Evolutionary conservation across 1,140 invertebrate genomes (phyloP), one percentile per base, ranked within the genome.

Genomic region (Drosophila guanche): DNA sequence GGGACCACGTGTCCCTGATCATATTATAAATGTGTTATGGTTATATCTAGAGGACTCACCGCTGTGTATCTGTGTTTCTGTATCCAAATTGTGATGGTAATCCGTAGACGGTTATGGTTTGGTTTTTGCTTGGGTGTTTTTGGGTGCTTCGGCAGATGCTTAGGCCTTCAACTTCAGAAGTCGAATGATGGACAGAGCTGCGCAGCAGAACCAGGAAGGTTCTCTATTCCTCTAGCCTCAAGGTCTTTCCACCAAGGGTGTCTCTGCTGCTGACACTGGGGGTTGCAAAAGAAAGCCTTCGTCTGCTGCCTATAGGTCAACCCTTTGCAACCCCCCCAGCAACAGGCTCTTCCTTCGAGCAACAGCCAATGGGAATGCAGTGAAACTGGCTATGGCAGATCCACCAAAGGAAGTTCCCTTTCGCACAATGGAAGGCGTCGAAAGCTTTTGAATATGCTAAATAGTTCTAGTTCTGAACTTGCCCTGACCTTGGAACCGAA

Each of bases 141-240:
- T 46, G 29, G 14, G 14, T 48, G 57, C 14, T 29, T 20, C 23
- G 46, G 47, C 48, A 23, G 58, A 41, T 80, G 76, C 56, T 55
- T 46, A 33, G 72, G 76, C 75, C 73, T 88, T 88, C 83, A 83
- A 88, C 83, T 88, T 68, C 70, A 65, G 62, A 79, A 88, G 83
- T 88, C 83, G 83, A 88, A 88, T 88, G 83, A 88, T 33, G 47
- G 45, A 20, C 10, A 2, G 20, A 62, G 22, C 41, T 67, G 37
- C 27, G 27, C 29, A 50, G 56, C 48, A 41, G 37, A 3, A 50
- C 56, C 41, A 84, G 41, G 78, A 89, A 89, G 77, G 40, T 41
- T 71, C 48, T 46, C 33, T 37, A 10, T 0, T 10, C n/a, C n/a
- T 6, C 27, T 5, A 2, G 14, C 16, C 25, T 52, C 52, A 14